Evolutionary conservation across 1,140 invertebrate genomes (phyloP).

Genomic region (Atta texana): DNA sequence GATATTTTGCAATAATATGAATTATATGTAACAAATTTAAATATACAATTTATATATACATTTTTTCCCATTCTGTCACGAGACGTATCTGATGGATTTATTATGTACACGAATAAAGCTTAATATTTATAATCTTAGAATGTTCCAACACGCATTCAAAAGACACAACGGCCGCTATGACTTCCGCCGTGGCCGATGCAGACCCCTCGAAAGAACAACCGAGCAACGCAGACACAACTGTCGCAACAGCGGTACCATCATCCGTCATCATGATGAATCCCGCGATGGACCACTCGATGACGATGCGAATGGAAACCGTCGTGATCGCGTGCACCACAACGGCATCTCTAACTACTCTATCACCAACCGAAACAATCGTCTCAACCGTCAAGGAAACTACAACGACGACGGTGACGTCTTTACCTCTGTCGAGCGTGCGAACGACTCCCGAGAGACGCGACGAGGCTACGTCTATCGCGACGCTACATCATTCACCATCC

Average conservation of each 20-base stretch:
- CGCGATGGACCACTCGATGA: slow-evolving; percentile 43
- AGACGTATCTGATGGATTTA: neutral
- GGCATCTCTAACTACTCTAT: neutral
- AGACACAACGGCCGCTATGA: slow-evolving; percentile 2
- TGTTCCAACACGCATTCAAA: slow-evolving; percentile 53
- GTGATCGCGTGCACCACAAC: slow-evolving; percentile 42
- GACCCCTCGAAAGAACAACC: slow-evolving; percentile 15
- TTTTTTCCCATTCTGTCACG: neutral
- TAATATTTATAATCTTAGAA: slow-evolving; percentile 46
- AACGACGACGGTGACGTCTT: slow-evolving; percentile 50
- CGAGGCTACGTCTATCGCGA: slow-evolving; percentile 2
- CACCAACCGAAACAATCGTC: slow-evolving; percentile 19
- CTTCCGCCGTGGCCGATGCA: neutral
- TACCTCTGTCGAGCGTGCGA: slow-evolving; percentile 15
- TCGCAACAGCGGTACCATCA: neutral
- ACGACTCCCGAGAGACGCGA: slow-evolving; percentile 9
- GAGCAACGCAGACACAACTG: neutral
- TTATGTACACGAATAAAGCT: neutral
- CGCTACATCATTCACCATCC: slow-evolving; percentile 1
- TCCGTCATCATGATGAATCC: neutral
- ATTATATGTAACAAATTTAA: neutral
- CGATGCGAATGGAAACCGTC: slow-evolving; percentile 52
- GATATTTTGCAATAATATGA: neutral
- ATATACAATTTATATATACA: neutral
- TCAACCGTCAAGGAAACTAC: neutral